Evolutionary conservation across 2,888 invertebrate genomes (phyloP).

Genomic region (Phrixothrix hirtus): DNA sequence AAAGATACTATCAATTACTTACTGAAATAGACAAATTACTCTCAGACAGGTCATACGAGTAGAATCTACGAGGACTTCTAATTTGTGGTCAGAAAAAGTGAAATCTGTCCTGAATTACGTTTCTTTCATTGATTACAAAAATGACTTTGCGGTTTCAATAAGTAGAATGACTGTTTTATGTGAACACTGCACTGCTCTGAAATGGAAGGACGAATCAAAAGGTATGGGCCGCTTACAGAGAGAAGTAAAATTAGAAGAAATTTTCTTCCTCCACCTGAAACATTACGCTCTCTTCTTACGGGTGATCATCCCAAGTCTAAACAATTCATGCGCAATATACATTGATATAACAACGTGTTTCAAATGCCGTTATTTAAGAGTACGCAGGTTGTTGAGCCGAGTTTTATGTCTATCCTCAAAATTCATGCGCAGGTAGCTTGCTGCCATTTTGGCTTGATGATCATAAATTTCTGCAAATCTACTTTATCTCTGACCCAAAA

Average conservation of each 20-base stretch:
- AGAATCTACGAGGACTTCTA: too few species aligned
- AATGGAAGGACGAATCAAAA: constrained; percentile 12
- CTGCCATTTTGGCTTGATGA: too few species aligned
- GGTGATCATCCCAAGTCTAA: constrained; percentile 5
- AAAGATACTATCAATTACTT: too few species aligned
- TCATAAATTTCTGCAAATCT: too few species aligned
- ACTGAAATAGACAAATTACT: too few species aligned
- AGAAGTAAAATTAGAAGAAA: constrained; percentile 4
- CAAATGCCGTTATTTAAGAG: background rate
- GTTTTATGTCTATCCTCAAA: background rate
- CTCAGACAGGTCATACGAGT: too few species aligned
- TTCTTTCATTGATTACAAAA: too few species aligned
- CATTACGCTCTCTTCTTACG: constrained; percentile 15
- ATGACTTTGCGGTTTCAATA: background rate
- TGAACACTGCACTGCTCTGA: constrained; percentile 8
- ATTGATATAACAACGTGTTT: background rate
- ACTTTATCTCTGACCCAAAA: too few species aligned
- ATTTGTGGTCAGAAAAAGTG: too few species aligned
- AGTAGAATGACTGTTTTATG: constrained; percentile 1
- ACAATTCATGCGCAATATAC: constrained; percentile 18
- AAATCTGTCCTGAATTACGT: too few species aligned
- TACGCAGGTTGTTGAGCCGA: background rate
- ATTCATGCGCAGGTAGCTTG: too few species aligned
- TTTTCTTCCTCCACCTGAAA: constrained; percentile 12
- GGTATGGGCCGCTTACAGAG: constrained; percentile 7